Evolutionary conservation across 2,888 invertebrate genomes (phyloP).

Genomic region (Drosophila glabriapex): DNA sequence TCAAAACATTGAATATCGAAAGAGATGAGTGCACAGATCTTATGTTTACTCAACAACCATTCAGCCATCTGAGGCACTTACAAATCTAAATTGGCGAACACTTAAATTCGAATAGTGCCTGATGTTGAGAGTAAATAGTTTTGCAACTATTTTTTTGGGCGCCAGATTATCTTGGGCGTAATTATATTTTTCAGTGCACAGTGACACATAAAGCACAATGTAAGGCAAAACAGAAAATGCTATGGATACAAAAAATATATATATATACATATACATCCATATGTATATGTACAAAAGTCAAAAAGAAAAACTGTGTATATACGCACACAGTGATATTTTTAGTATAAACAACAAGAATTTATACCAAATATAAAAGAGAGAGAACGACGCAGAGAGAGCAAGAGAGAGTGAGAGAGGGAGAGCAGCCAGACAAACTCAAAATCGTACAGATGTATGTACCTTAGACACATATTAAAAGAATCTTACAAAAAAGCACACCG

Average conservation of each 20-base stretch:
- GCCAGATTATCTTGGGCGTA: conserved; percentile 54
- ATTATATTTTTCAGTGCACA: conserved; percentile 59
- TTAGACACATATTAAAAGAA: conserved; percentile 52
- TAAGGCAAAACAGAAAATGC: conserved; percentile 40
- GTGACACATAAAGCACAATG: conserved; percentile 70
- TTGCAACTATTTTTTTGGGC: conserved; percentile 44
- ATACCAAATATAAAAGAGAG: conserved; percentile 49
- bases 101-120: neutral
- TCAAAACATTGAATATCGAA: neutral
- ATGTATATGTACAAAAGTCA: conserved; percentile 34
- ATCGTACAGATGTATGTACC: conserved; percentile 30
- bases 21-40: neutral
- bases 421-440: conserved; percentile 35
- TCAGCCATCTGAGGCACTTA: neutral
- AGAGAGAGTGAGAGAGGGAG: conserved; percentile 1
- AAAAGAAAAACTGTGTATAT: conserved; percentile 54
- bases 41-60: neutral
- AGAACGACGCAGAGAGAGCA: conserved; percentile 18
- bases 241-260: conserved; percentile 21
- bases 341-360: conserved; percentile 79
- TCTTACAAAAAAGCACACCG: conserved; percentile 58
- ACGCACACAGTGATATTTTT: conserved; percentile 80
- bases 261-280: neutral
- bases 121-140: conserved; percentile 8
- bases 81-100: neutral